phyloP scores from a whole-genome alignment of 2,113 vertebrate species.

The Phalacrocorax aristotelis region DNA sequence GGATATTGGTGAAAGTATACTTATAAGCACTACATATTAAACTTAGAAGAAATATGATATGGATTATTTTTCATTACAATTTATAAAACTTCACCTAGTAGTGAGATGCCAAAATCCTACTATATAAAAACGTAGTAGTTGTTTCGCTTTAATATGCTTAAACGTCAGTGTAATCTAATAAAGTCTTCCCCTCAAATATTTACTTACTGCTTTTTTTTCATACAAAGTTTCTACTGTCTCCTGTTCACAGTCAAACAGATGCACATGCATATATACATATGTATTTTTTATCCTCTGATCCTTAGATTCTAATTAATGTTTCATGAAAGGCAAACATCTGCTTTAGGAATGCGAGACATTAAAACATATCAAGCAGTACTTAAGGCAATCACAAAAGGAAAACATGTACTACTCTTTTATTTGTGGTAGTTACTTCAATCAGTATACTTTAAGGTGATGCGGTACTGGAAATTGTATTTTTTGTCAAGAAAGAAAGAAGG shows the following conservation, averaged over 20 bases:
- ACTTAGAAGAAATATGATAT: background rate
- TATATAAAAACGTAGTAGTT: background rate
- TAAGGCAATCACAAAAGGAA: background rate
- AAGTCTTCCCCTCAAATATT: background rate
- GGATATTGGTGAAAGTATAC: background rate
- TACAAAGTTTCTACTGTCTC: background rate
- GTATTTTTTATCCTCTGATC: background rate
- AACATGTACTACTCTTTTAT: background rate
- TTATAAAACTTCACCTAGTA: background rate
- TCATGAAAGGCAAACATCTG: constrained; percentile 28
- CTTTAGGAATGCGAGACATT: constrained; percentile 5
- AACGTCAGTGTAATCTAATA: background rate
- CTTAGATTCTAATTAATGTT: constrained; percentile 20
- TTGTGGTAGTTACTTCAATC: constrained; percentile 5
- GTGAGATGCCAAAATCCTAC: background rate
- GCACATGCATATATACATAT: background rate
- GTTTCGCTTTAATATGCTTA: background rate
- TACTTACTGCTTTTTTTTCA: background rate
- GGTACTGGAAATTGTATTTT: background rate
- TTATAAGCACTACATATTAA: background rate
- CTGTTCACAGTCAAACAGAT: background rate
- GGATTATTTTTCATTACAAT: background rate
- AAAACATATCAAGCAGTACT: constrained; percentile 4
- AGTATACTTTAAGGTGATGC: constrained; percentile 6
- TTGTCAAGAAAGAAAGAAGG: constrained; percentile 11